Base-by-base conservation (phyloP, 2,797 vertebrate genomes). In the Danio jaintianensis region DNA sequence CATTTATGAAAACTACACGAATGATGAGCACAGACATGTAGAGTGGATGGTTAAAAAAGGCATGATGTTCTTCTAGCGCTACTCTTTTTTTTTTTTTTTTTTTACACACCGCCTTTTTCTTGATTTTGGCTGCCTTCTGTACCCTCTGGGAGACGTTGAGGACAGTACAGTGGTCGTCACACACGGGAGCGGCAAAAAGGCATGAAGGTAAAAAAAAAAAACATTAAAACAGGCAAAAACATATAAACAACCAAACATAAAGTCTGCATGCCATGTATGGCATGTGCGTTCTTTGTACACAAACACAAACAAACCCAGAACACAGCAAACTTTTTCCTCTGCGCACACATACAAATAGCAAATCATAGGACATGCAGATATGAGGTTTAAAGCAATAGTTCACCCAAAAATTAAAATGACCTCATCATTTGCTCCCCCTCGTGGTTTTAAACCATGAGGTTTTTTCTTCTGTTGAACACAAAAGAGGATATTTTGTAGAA, bases 51-150 rank as follows among this genome's bases (percentile, higher is more conserved):
- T 85, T 79, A 86, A 87, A 78, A 83, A 85, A 84, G 42, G 82
- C 64, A 82, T 59, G 50, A 73, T 78, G 64, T 66, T 74, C 29
- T 50, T 79, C 36, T 50, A 81, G 82, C 75, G 83, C 83, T 81
- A 89, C 87, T 36, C 74, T 91, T 82, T 85, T 87, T 74, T 84
- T 91, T 82, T 85, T 87, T 74, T 84, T 88, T 85, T 89, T 92
- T 91, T 94, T 96, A 98, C 97, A 96, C 96, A 99, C 98, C 98
- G 93, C 96, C 96, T 98, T 99, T 93, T 98, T 99, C 97, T 99
- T 99, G 96, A 98, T 97, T 96, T 98, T 99, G 94, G 97, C 96
- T 93, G 97, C 97, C 94, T 99, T 99, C 92, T 99, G 98, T 94
- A 98, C 97, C 96, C 97, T 98, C 98, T 99, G 96, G 92, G 90